Evolutionary conservation across 64 coral and sea anemone species (phyloP), one percentile per base, ranked within the genome.

Genomic region (Exaiptasia diaphana): DNA sequence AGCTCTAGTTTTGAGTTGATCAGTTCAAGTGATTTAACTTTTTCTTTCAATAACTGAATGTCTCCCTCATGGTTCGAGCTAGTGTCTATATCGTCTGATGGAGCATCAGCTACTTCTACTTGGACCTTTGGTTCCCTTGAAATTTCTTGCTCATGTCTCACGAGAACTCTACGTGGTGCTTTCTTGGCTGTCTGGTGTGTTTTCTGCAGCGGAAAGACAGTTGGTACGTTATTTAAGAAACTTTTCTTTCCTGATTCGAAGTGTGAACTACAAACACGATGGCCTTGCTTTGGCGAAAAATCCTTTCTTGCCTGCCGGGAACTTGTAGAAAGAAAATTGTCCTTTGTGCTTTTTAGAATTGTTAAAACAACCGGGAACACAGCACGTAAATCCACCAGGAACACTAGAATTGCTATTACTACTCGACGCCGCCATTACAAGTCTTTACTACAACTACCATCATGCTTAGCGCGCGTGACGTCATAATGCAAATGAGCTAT

Each of bases 171-270:
- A 28, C 74, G 25, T 9, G 60, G 49, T 72, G 81, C 38, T 58
- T 41, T 83, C 48, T 54, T 44, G 34, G 56, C 48, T 39, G 12
- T 54, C 8, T 28, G 44, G 23, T 72, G 81, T 25, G 42, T 53
- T 38, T 55, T 84, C 55, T 53, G 29, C 35, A 72, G 41, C 75
- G 83, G 41, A 23, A 77, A 86, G 38, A 77, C 33, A 50, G 56
- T 86, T 61, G 83, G 83, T 34, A 77, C 38, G 58, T 86, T 86
- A 73, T 77, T 86, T 46, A 49, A 28, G 34, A 64, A 86, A 5
- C 71, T 77, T 77, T 87, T 68, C 15, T n/a, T 21, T 15, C 42
- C 56, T 36, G 55, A 38, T 67, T 87, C 41, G 56, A 87, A 87
- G 57, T 87, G 59, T 34, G 40, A 56, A 30, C 25, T 77, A 70